Conservation (phyloP, 1,140 invertebrate genomes). For the Cydia amplana region DNA sequence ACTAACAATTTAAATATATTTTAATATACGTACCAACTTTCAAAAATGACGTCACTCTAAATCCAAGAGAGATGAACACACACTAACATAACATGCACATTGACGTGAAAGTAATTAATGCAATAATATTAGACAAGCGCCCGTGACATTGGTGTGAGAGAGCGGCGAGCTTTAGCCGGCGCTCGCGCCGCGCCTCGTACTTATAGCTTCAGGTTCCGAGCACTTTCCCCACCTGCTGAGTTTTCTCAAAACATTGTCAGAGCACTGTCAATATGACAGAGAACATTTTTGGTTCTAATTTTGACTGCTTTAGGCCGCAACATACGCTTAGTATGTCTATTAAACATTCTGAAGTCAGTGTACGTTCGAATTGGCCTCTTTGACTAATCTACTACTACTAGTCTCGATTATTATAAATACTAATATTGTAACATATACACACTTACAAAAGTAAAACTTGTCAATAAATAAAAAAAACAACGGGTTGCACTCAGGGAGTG, state of each 20-base stretch:
- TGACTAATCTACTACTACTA: no score
- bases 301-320: background rate
- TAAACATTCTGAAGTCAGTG: no score
- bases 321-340: no score
- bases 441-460: no score
- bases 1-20: background rate
- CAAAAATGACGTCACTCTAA: constrained; percentile 7
- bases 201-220: constrained; percentile 70
- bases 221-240: constrained; percentile 66
- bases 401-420: no score
- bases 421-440: no score
- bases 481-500: no score
- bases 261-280: background rate
- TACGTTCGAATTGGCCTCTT: no score
- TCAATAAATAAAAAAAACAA: no score
- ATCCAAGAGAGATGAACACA: constrained; percentile 20
- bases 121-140: constrained; percentile 29
- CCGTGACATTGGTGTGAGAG: constrained; percentile 41
- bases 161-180: constrained; percentile 50
- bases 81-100: constrained; percentile 36
- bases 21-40: constrained; percentile 18
- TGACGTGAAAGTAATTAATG: constrained; percentile 14
- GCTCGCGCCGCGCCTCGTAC: constrained; percentile 52
- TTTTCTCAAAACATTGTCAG: constrained; percentile 41
- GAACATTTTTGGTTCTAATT: background rate